A percentile compares a stretch with the other conserved stretches of the same genome.
Conservation (phyloP, 1,140 invertebrate species). For the Zaprionus tsacasi region DNA sequence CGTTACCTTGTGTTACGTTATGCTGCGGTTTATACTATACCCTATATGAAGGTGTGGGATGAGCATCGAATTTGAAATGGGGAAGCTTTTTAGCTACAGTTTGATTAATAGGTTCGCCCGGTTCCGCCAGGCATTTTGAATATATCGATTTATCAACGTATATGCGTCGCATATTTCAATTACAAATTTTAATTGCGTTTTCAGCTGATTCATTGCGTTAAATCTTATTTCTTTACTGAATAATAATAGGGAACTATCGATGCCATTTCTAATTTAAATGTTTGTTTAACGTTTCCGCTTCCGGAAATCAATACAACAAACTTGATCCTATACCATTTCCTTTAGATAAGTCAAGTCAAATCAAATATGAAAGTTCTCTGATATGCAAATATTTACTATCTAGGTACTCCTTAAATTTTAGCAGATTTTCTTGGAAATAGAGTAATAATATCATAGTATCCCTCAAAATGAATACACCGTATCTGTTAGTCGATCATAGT, state of each 20-base stretch:
- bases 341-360: not conserved
- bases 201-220: not conserved
- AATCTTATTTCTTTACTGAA: not conserved
- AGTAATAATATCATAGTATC: not conserved
- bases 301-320: not conserved
- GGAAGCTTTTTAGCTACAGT: not conserved
- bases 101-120: not conserved
- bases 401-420: no score
- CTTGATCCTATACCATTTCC: not conserved
- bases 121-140: conserved; percentile 4
- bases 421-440: no score
- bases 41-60: not conserved
- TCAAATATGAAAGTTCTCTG: not conserved
- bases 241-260: not conserved
- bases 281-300: not conserved
- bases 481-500: not conserved
- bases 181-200: not conserved
- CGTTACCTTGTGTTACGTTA: conserved; percentile 11
- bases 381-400: no score
- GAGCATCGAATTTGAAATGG: not conserved
- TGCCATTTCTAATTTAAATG: not conserved
- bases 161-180: not conserved
- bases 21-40: conserved; percentile 12
- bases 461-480: not conserved
- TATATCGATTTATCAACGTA: conserved; percentile 7